Percentiles rank a stretch among this genome's conserved stretches.
Conservation (phyloP, 2,888 invertebrate species). For the Limulus polyphemus region DNA sequence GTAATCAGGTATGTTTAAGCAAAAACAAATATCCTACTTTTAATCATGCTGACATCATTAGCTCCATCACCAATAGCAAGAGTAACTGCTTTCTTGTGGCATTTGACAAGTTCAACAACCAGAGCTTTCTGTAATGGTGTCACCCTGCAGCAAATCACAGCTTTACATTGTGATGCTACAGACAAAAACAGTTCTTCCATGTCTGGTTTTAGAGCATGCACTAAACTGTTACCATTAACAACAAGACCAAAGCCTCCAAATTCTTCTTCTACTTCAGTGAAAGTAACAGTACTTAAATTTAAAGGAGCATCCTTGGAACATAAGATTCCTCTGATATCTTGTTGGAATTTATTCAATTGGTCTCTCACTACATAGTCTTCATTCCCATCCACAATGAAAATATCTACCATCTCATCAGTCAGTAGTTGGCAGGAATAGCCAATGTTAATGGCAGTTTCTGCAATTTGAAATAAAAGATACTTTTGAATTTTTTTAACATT, state of each 20-base stretch:
- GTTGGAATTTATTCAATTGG: slow-evolving; percentile 62
- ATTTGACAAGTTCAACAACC: slow-evolving; percentile 94
- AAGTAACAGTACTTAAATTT: slow-evolving; percentile 26
- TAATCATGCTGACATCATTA: slow-evolving; percentile 99
- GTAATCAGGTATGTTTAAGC: too few species aligned
- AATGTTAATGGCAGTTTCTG: slow-evolving; percentile 98
- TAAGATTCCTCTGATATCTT: slow-evolving; percentile 33
- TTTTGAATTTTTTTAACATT: too few species aligned
- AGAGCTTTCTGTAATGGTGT: slow-evolving; percentile 97
- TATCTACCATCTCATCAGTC: slow-evolving; percentile 90
- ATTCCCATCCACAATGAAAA: slow-evolving; percentile 78
- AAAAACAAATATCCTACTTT: slow-evolving; percentile 48
- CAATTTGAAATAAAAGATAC: slow-evolving; percentile 1
- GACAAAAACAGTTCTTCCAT: slow-evolving; percentile 72
- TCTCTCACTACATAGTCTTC: slow-evolving; percentile 44
- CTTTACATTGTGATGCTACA: slow-evolving; percentile 53
- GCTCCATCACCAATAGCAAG: slow-evolving; percentile 98
- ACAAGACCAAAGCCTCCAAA: slow-evolving; percentile 74
- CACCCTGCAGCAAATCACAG: slow-evolving; percentile 95
- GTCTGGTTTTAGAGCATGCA: slow-evolving; percentile 77
- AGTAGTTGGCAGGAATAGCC: slow-evolving; percentile 95
- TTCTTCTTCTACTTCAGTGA: slow-evolving; percentile 15
- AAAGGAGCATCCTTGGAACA: slow-evolving; percentile 10
- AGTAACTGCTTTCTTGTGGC: slow-evolving; percentile 88
- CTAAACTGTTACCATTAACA: slow-evolving; percentile 88